Conservation (phyloP, 2,113 vertebrate species). For the Planiliza haematocheilus region DNA sequence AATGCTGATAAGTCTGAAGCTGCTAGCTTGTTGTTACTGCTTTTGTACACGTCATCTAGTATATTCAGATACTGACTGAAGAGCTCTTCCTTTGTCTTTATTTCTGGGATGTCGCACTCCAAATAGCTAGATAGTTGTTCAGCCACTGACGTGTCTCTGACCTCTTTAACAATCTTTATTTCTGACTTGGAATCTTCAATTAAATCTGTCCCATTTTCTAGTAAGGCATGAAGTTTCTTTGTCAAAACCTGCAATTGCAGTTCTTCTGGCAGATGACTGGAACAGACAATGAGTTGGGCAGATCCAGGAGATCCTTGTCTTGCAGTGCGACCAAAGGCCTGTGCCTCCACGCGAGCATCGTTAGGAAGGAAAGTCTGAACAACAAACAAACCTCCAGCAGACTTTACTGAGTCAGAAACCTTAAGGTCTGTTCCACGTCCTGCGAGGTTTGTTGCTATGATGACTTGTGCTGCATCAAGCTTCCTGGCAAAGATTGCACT, state of each 20-base stretch:
- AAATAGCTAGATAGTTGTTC: slow-evolving; percentile 17
- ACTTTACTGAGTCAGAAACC: slow-evolving; percentile 56
- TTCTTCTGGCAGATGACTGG: slow-evolving; percentile 43
- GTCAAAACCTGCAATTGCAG: not conserved
- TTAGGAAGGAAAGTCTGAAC: slow-evolving; percentile 75
- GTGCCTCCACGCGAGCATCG: slow-evolving; percentile 74
- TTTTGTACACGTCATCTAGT: slow-evolving; percentile 44
- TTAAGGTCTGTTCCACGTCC: slow-evolving; percentile 76
- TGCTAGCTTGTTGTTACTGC: slow-evolving; percentile 17
- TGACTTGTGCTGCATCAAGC: slow-evolving; percentile 51
- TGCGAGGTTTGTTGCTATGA: slow-evolving; percentile 79
- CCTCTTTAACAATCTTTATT: slow-evolving; percentile 30
- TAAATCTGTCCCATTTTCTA: not conserved
- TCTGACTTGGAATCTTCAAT: not conserved
- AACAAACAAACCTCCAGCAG: slow-evolving; percentile 74
- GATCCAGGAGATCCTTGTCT: slow-evolving; percentile 78
- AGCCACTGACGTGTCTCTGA: slow-evolving; percentile 42
- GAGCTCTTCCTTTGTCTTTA: slow-evolving; percentile 57
- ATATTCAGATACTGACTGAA: slow-evolving; percentile 57
- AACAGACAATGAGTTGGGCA: slow-evolving; percentile 74
- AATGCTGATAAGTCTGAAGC: slow-evolving; percentile 59
- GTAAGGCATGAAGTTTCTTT: accelerated
- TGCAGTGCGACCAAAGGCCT: slow-evolving; percentile 77
- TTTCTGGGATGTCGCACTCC: slow-evolving; percentile 42
- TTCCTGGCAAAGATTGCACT: not conserved